Conservation (phyloP, 1,140 invertebrate species). For the Lepeophtheirus salmonis region DNA sequence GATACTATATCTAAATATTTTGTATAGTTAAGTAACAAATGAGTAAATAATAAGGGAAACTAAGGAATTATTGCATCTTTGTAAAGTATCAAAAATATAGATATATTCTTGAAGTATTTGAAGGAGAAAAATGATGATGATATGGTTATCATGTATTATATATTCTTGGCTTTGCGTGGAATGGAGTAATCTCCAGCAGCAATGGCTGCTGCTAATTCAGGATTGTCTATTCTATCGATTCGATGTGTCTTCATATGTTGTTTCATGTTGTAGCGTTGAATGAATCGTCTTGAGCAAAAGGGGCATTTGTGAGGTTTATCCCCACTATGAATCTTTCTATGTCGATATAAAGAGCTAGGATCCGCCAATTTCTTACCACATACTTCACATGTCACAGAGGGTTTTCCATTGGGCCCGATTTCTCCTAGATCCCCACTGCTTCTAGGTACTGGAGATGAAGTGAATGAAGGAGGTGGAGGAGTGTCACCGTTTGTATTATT, state of each 20-base stretch:
- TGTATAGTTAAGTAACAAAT: no score
- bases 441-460: background rate
- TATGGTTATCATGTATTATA: no score
- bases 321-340: slow-evolving; percentile 17
- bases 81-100: background rate
- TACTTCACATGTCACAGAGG: slow-evolving; percentile 13
- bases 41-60: no score
- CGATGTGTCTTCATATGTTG: slow-evolving; percentile 17
- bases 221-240: slow-evolving; percentile 2
- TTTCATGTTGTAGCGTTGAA: slow-evolving; percentile 13
- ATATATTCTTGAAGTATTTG: background rate
- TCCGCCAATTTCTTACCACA: slow-evolving; percentile 17
- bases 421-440: background rate
- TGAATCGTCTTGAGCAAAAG: slow-evolving; percentile 9
- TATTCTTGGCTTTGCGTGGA: background rate
- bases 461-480: background rate
- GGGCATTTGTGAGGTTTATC: slow-evolving; percentile 17
- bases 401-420: slow-evolving; percentile 15
- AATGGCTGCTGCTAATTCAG: background rate
- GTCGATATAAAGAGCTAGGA: slow-evolving; percentile 17
- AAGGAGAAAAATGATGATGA: no score
- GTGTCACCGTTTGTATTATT: no score
- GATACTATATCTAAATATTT: no score
- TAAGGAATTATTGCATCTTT: background rate
- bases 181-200: background rate